Evolutionary conservation across 2,113 vertebrate genomes (phyloP), one percentile per base, ranked within the genome.

Genomic region (Pseudorhombus dupliciocellatus): DNA sequence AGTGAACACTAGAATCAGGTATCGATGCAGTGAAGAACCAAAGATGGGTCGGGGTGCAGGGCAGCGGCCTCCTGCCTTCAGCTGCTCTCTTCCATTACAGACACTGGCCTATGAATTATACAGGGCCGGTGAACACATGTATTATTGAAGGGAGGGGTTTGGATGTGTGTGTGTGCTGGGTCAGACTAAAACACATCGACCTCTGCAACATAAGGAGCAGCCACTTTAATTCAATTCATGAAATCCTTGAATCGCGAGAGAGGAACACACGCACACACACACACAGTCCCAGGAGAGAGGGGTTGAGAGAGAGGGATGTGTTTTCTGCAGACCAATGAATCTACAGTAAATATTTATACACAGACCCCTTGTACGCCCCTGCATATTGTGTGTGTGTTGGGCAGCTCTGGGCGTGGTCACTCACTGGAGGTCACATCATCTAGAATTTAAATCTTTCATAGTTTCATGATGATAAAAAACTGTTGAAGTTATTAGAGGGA

Each of bases 311-410:
- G 70, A 20, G 21, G 14, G 51, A 10, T 57, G 56, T 71, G 67
- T 71, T 71, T 60, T 56, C 22, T 75, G 46, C 67, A 72, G 62
- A 75, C 30, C 37, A 21, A 74, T 59, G 84, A 71, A 70, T 48
- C 57, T 76, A 58, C 67, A 67, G 78, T 81, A 84, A 86, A 84
- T 81, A 86, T 79, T 72, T 83, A 85, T 84, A 81, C 79, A 71
- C 75, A 42, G 26, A 4, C 66, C 46, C 66, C 46, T n/a, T 18
- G 72, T 48, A 22, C 42, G 64, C 46, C 5, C 5, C 69, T 53
- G 25, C 55, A 15, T n/a, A 7, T 4, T 21, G 11, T 67, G 22
- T 20, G 1, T 46, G 42, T 46, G 42, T 18, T 46, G 42, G 42
- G 8, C 42, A 20, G 16, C 5, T 46, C 18, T 46, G 42, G 42